Percentiles rank a stretch among this genome's conserved stretches.
These are phyloP conservation scores for Cuniculus paca DNA, from an alignment of 2,797 vertebrate genomes.

Conservation along the genomic window DNA sequence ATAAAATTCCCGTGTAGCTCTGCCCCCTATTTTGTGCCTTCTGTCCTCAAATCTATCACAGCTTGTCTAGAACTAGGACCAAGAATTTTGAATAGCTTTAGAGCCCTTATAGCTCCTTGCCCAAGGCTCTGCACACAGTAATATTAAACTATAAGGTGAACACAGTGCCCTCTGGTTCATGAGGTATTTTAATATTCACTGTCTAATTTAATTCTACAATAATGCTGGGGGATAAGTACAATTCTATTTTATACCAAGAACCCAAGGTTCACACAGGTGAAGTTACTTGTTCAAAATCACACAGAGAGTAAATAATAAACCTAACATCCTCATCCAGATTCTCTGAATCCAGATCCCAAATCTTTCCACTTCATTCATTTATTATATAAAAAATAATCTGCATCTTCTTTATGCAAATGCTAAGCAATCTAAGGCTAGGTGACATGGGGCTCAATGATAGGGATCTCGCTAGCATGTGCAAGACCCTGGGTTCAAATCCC, in stretches of 20 bases:
- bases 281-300: slow-evolving; percentile 55
- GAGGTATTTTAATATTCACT: slow-evolving; percentile 68
- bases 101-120: background rate
- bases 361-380: background rate
- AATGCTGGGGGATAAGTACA: slow-evolving; percentile 15
- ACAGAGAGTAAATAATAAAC: slow-evolving; percentile 18
- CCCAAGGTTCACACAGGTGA: slow-evolving; percentile 61
- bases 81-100: slow-evolving; percentile 2
- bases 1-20: background rate
- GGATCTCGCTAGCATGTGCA: background rate
- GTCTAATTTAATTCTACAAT: slow-evolving; percentile 63
- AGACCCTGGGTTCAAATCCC: background rate
- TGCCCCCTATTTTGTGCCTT: background rate
- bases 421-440: background rate
- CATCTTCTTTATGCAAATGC: background rate
- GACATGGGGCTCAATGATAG: background rate
- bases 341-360: slow-evolving; percentile 8
- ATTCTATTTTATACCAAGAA: slow-evolving; percentile 52
- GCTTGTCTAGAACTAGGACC: background rate
- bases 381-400: background rate
- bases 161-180: slow-evolving; percentile 4
- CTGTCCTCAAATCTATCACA: background rate
- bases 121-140: slow-evolving; percentile 32
- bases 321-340: slow-evolving; percentile 6
- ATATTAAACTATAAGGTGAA: slow-evolving; percentile 56